Base-by-base conservation (phyloP, 2,797 vertebrate genomes). In the Hephaestus fuliginosus region DNA sequence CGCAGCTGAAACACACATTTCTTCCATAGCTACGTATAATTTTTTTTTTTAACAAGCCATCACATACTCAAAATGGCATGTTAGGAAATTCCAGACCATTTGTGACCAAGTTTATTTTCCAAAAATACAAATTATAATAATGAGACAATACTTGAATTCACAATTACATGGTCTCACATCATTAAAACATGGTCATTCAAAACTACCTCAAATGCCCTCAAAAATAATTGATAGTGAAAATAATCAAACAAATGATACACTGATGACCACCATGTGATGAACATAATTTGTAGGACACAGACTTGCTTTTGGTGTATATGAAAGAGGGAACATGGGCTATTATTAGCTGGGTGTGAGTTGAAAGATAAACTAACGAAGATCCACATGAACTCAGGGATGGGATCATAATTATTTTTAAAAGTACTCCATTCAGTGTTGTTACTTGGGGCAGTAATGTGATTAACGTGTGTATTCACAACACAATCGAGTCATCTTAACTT, bases 141-240 rank as follows among this genome's bases (percentile, higher is more conserved):
- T 69, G 41, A 64, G 57, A 62, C 3, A 3, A 20, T 25, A 52
- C 13, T 12, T 64, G 14, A 62, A 41, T 61, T 66, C 53, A 62
- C 33, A 56, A 41, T 52, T 13, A 61, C 12, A 11, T 39, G 12
- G 14, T 3, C 44, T 39, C 39, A 53, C n/a, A 33, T 57, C 7
- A 15, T 61, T 30, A 14, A 36, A 70, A 33, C 33, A 58, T 28
- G 41, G 4, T 56, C 25, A 52, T 81, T 60, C 11, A 44, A 33
- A 46, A 55, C 11, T 20, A 1, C 18, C 11, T 30, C 25, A 56
- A 30, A n/a, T 63, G 12, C 9, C 7, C 33, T 28, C 0, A 22
- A 49, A 64, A 56, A 71, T 69, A 52, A 76, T 2, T 72, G 39
- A 64, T 63, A 33, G 63, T 41, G 12, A 25, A 64, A 52, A 60